Percentiles rank a stretch among this genome's conserved stretches.
These are phyloP conservation scores for Cydia amplana DNA, from an alignment of 1,140 invertebrate genomes.

Conservation along the genomic window DNA sequence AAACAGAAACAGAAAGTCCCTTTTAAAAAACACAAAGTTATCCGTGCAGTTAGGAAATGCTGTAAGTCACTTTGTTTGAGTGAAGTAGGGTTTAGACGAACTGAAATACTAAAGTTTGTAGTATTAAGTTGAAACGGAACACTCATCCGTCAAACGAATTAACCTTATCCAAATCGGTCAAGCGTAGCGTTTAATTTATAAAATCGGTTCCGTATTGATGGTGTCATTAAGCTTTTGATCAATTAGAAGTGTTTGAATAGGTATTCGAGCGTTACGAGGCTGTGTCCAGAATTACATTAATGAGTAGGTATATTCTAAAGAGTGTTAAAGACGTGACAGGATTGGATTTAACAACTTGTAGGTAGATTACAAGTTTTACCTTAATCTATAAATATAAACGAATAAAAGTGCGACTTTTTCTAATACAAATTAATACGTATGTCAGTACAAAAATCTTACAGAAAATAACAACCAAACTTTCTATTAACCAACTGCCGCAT, in stretches of 20 bases:
- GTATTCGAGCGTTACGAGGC: not conserved
- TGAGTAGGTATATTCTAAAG: not conserved
- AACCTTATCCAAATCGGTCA: constrained; percentile 10
- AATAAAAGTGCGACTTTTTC: no score
- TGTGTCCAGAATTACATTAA: not conserved
- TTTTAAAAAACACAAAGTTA: constrained; percentile 21
- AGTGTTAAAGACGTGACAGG: not conserved
- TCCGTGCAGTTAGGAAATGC: not conserved
- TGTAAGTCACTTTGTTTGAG: not conserved
- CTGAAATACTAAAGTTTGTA: not conserved
- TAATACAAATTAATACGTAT: no score
- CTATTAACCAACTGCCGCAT: constrained; percentile 1
- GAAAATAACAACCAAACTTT: constrained; percentile 37
- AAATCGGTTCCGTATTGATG: constrained; percentile 7
- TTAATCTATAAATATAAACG: not conserved
- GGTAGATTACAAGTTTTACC: not conserved
- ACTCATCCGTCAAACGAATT: constrained; percentile 28
- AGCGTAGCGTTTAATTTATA: constrained; percentile 18
- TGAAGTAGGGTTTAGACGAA: not conserved
- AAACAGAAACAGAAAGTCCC: constrained; percentile 18
- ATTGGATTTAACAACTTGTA: not conserved
- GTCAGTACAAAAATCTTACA: constrained; percentile 24
- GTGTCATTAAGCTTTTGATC: constrained; percentile 10
- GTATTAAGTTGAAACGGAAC: constrained; percentile 24
- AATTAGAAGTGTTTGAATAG: constrained; percentile 5